Evolutionary conservation across 53 echinoderm and acorn worm genomes (phyloP), one percentile per base, ranked within the genome.

Genomic region (Arbacia lixula): DNA sequence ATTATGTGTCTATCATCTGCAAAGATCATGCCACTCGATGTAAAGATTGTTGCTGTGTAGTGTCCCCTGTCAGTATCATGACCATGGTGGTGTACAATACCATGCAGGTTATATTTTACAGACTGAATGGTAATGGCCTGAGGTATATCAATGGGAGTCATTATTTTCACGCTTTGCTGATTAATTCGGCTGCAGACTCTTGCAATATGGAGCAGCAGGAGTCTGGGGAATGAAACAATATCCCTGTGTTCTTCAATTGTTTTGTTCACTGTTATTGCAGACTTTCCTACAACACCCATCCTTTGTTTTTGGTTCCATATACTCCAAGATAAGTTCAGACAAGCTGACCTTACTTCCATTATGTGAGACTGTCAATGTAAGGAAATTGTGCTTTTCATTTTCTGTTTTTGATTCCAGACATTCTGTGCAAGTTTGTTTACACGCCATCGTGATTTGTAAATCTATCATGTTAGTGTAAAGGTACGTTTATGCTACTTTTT

Each of bases 1-100:
- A n/a, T 21, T 5, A 56, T 21, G 5, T 56, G 57, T 14, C 57
- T 64, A 19, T 64, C 64, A 31, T 64, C 64, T 64, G 64, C 64
- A 64, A 14, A 14, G 14, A 46, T 46, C n/a, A 46, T 46, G 46
- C 46, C 14, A 14, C 21, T 20, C 57, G 64, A 32, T 27, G 8
- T 64, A 30, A 64, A 64, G 9, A 64, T 8, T 29, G 64, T 64
- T 8, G 5, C 26, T n/a, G 64, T 64, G 33, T 64, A 64, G 33
- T 64, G 64, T 28, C 64, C 64, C 5, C 64, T 64, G 6, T 64
- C 64, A 29, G 64, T n/a, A 29, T 11, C 5, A 6, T 64, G 30
- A 6, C 64, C 64, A n/a, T 32, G 64, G 19, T 64, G 64, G n/a
- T 64, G 31, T 3, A 64, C 33, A 19, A 64, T 64, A 6, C 64